Base-by-base conservation (phyloP, 2,113 vertebrate species). In the Chaetops frenatus region DNA sequence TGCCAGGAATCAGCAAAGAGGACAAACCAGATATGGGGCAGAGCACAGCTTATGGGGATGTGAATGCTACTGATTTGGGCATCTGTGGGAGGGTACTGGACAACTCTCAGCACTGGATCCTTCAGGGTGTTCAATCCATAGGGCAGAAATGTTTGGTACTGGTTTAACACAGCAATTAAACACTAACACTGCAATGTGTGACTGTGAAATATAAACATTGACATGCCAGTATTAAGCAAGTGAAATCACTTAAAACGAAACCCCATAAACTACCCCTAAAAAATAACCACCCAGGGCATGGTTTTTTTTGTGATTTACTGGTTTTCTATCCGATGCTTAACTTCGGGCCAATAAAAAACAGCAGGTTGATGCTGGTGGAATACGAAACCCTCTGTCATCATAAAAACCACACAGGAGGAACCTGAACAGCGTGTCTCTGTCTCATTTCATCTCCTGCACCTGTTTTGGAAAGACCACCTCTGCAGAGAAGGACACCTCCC, bases 381-480 rank as follows among this genome's bases (percentile, higher is more conserved):
- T 61, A 74, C 36, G 45, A 92, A 93, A 84, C 36, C 27, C 57
- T 58, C 42, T 89, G 44, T 54, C 5, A 8, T 84, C 33, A 54
- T 27, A 40, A 91, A 90, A 86, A 90, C 12, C n/a, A 31, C 88
- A 60, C 27, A 44, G 64, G 47, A 88, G 81, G 84, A 91, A 89
- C 77, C 64, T 1, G 2, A 95, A 91, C 81, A 89, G 92, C 4
- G 0, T 81, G 78, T 31, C 54, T 78, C 40, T 53, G 40, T 50
- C 88, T 93, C 60, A n/a, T 90, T 87, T 81, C 36, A 51, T 33
- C 77, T 70, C 79, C 64, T 86, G 88, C 85, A 95, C 60, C 82
- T 94, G 85, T 86, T 92, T 76, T 74, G 51, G 82, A 76, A 88
- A 90, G 60, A 94, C 76, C 40, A 74, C 38, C 76, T 93, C 71